Percentiles rank a stretch among this genome's conserved stretches.
phyloP scores from a whole-genome alignment of 1,140 invertebrate species.

The Pissodes strobi region DNA sequence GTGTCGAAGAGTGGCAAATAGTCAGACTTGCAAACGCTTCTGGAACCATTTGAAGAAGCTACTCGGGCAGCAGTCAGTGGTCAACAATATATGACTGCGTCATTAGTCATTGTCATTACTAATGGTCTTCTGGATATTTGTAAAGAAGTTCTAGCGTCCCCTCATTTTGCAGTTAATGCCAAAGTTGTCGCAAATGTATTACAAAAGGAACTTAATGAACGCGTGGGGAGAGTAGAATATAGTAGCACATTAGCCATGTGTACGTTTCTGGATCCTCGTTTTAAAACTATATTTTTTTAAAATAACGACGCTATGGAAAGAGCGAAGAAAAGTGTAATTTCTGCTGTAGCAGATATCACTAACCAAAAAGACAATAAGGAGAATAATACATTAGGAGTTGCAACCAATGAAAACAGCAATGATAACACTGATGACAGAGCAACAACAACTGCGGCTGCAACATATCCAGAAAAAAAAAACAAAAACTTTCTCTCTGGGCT shows the following conservation, averaged over 20 bases:
- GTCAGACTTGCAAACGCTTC: slow-evolving; percentile 33
- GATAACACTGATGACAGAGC: not conserved
- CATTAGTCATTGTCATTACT: slow-evolving; percentile 38
- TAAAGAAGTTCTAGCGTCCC: not conserved
- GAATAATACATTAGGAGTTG: not conserved
- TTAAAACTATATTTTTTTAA: slow-evolving; percentile 26
- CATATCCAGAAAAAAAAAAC: not conserved
- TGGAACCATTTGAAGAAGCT: slow-evolving; percentile 44
- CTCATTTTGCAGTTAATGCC: not conserved
- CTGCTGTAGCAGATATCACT: slow-evolving; percentile 18
- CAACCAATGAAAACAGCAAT: slow-evolving; percentile 1
- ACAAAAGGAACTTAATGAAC: slow-evolving; percentile 21
- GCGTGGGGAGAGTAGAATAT: slow-evolving; percentile 27
- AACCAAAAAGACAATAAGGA: slow-evolving; percentile 18
- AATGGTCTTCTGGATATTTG: slow-evolving; percentile 9
- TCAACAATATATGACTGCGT: slow-evolving; percentile 41
- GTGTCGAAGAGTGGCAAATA: slow-evolving; percentile 35
- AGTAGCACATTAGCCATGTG: slow-evolving; percentile 31
- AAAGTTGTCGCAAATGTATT: slow-evolving; percentile 4
- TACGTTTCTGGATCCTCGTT: slow-evolving; percentile 44
- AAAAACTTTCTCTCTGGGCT: not conserved
- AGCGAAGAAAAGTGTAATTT: slow-evolving; percentile 29
- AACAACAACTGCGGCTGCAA: not conserved
- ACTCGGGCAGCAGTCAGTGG: slow-evolving; percentile 41
- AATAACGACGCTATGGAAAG: slow-evolving; percentile 17